These are phyloP conservation scores for Tychaedon coryphoeus DNA, from an alignment of 2,113 vertebrate genomes.

Conservation along the genomic window DNA sequence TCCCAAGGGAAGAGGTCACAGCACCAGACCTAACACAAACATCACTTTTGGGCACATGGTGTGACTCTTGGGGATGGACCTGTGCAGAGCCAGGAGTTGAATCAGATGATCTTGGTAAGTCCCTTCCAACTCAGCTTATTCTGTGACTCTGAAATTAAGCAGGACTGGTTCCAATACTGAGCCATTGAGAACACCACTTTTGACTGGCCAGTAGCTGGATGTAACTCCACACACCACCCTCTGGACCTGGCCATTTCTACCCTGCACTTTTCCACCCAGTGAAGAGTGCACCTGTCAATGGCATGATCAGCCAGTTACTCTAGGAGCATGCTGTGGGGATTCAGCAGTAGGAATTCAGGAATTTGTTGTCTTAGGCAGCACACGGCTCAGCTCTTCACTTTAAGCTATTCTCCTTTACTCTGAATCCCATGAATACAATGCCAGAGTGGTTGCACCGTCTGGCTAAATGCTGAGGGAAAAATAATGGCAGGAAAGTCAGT, in stretches of 20 bases:
- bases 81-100: not conserved
- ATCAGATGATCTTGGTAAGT: accelerated
- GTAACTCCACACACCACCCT: not conserved
- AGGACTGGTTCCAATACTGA: not conserved
- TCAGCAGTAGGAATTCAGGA: not conserved
- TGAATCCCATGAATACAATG: not conserved
- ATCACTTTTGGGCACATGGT: not conserved
- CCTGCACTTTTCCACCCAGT: not conserved
- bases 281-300: not conserved
- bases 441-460: not conserved
- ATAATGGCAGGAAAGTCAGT: not conserved
- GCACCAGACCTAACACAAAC: not conserved
- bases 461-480: not conserved
- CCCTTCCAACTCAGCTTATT: not conserved
- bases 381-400: not conserved
- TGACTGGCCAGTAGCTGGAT: not conserved
- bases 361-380: not conserved
- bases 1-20: not conserved
- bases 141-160: not conserved
- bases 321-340: not conserved
- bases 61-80: not conserved
- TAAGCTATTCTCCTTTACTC: not conserved
- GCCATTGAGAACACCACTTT: not conserved
- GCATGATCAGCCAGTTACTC: not conserved
- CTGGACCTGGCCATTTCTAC: not conserved